Base-by-base conservation (phyloP, 2,888 invertebrate genomes). In the Agrotis ipsilon region DNA sequence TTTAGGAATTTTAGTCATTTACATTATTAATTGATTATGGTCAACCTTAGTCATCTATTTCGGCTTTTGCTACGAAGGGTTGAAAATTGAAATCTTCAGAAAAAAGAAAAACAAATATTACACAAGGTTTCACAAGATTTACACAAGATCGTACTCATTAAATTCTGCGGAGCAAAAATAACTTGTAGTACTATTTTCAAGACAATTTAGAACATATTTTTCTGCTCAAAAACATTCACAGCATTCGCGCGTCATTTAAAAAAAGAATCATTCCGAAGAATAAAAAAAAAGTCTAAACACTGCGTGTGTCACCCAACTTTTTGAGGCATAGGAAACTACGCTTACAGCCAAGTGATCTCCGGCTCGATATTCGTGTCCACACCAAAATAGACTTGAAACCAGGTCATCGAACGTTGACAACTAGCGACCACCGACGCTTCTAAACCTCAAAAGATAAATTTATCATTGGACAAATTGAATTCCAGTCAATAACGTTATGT, bases 371-470 rank as follows among this genome's bases (percentile, higher is more conserved):
- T 86, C 84, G 75, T 81, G 81, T 70, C 64, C 83, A 65, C 72
- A 84, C 91, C 70, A 75, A 92, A 93, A 93, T 93, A 93, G 93
- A 92, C 78, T 72, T 84, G 85, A 92, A 91, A 92, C 92, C 93
- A 89, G 93, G 93, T 92, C 93, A 90, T 91, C 91, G 92, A 87
- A 90, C 93, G 91, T 83, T 88, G 90, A 73, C 83, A 85, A 83
- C 77, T 74, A 72, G 60, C 79, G 60, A 74, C 75, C 75, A 75
- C 72, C 68, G 78, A 65, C 67, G 71, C 66, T 78, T 75, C 77
- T 80, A 72, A 82, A 75, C 77, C 73, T 71, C 68, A 71, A 60
- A n/a, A 75, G 66, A 86, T 81, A 84, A 75, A 83, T 87, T 85
- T 80, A 86, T 81, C 81, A 80, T 72, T 74, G 68, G 61, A 74